Percentiles rank a stretch among this genome's conserved stretches.
Evolutionary conservation across 2,113 vertebrate species (phyloP).

Genomic region (Calonectris borealis): DNA sequence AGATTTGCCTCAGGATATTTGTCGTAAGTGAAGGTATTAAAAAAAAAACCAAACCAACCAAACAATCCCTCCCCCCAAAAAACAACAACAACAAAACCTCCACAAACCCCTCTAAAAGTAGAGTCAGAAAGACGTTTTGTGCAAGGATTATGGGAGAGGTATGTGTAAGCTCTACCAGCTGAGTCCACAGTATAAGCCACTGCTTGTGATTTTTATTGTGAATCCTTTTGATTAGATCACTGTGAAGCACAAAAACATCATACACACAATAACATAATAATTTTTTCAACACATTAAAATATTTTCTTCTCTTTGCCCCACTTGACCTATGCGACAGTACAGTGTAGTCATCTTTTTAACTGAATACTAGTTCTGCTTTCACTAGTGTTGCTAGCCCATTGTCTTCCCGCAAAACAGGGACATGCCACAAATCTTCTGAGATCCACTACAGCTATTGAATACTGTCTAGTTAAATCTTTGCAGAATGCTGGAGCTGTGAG

Average conservation of each 20-base stretch:
- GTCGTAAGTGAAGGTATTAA: background rate
- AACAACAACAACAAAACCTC: background rate
- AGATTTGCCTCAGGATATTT: background rate
- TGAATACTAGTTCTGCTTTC: background rate
- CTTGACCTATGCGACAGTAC: background rate
- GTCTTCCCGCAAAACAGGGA: background rate
- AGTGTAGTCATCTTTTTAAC: background rate
- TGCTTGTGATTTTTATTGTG: background rate
- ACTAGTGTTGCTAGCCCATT: background rate
- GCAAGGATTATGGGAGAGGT: background rate
- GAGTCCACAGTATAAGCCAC: background rate
- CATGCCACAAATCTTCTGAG: conserved; percentile 3
- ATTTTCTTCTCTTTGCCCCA: background rate
- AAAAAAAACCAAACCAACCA: background rate
- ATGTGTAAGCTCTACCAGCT: background rate
- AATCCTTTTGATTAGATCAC: background rate
- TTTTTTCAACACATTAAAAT: background rate
- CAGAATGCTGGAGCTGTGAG: background rate
- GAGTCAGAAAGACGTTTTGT: background rate
- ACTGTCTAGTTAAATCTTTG: background rate
- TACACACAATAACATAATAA: background rate
- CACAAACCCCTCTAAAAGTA: background rate
- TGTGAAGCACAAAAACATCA: background rate
- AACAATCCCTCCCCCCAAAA: too few relatives aligned
- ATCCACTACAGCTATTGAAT: background rate